These are phyloP conservation scores for Boleophthalmus pectinirostris DNA, from an alignment of 2,113 vertebrate genomes.

Conservation along the genomic window DNA sequence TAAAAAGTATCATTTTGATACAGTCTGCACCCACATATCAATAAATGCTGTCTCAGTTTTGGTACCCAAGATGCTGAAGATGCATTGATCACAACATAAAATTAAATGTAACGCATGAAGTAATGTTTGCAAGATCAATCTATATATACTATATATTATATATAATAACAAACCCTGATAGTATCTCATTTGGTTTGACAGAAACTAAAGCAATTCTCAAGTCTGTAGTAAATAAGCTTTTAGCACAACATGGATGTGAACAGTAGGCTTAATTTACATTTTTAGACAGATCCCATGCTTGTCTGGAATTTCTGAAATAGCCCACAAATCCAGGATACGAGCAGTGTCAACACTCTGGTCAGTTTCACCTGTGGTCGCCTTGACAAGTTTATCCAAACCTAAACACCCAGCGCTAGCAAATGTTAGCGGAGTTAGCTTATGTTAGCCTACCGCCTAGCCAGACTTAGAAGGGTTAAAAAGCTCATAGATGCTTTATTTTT, in stretches of 20 bases:
- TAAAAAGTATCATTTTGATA: too few relatives aligned
- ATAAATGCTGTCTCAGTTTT: too few relatives aligned
- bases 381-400: slow-evolving; percentile 52
- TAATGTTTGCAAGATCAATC: too few relatives aligned
- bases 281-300: background rate
- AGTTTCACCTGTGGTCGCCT: slow-evolving; percentile 49
- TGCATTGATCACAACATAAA: too few relatives aligned
- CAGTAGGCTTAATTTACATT: background rate
- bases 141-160: too few relatives aligned
- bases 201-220: slow-evolving; percentile 15
- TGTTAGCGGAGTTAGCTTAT: slow-evolving; percentile 52
- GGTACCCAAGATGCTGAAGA: too few relatives aligned
- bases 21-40: background rate
- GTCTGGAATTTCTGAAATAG: background rate
- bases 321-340: background rate
- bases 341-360: slow-evolving; percentile 27
- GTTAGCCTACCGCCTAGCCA: slow-evolving; percentile 52
- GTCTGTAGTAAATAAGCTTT: background rate
- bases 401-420: slow-evolving; percentile 37
- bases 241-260: background rate
- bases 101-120: too few relatives aligned
- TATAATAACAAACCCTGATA: slow-evolving; percentile 13
- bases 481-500: background rate
- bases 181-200: slow-evolving; percentile 27
- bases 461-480: slow-evolving; percentile 19